phyloP scores from a whole-genome alignment of 2,888 invertebrate species.

The Drepana falcataria region DNA sequence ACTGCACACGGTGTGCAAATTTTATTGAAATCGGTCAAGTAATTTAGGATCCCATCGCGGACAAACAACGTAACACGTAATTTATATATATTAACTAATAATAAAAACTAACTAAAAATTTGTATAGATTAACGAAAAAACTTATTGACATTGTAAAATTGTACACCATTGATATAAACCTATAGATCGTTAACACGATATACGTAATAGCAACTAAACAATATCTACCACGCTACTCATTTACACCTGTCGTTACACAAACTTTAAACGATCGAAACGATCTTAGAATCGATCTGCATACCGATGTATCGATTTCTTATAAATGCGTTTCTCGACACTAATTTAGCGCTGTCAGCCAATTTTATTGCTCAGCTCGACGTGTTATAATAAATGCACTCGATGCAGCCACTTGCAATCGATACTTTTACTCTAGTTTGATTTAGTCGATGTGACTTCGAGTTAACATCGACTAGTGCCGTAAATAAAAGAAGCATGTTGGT shows the following conservation, averaged over 20 bases:
- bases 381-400: constrained; percentile 49
- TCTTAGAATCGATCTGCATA: constrained; percentile 57
- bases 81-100: too few relatives aligned
- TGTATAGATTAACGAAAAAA: too few relatives aligned
- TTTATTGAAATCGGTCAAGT: too few relatives aligned
- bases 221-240: not conserved
- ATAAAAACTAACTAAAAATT: too few relatives aligned
- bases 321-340: constrained; percentile 64
- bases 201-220: not conserved
- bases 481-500: not conserved
- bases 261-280: constrained; percentile 26
- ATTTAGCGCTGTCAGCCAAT: constrained; percentile 64
- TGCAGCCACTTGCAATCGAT: constrained; percentile 46
- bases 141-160: too few relatives aligned
- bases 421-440: constrained; percentile 40
- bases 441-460: constrained; percentile 27
- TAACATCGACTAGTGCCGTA: not conserved
- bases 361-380: constrained; percentile 47
- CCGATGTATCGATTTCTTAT: constrained; percentile 73
- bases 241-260: not conserved
- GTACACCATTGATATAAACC: too few relatives aligned
- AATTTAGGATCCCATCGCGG: too few relatives aligned
- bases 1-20: too few relatives aligned
- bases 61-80: too few relatives aligned
- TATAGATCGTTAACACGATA: too few relatives aligned